These are phyloP conservation scores for Pluvialis apricaria DNA, from an alignment of 2,113 vertebrate genomes.

Conservation along the genomic window DNA sequence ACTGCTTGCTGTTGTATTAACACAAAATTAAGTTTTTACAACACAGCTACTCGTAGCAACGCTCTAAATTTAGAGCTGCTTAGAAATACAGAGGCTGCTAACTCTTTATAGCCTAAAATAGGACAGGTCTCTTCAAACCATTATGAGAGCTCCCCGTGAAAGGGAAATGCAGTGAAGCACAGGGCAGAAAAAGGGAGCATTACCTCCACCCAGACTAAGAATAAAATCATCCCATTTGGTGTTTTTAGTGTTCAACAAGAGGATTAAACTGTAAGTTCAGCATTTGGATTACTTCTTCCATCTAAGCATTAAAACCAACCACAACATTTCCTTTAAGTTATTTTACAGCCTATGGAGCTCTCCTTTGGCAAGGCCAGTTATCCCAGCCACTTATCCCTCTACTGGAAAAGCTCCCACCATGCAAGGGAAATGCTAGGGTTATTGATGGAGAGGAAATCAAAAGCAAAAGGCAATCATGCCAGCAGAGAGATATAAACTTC, in stretches of 20 bases:
- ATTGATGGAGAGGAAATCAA: not conserved
- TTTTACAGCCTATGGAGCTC: not conserved
- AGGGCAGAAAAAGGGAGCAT: not conserved
- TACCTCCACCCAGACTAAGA: not conserved
- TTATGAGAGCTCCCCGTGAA: not conserved
- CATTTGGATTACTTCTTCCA: not conserved
- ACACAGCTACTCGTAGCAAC: not conserved
- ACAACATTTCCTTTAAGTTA: not conserved
- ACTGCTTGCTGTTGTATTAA: not conserved
- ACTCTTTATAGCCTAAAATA: not conserved
- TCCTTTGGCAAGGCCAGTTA: not conserved
- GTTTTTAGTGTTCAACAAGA: not conserved
- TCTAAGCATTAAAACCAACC: not conserved
- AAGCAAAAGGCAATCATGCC: not conserved
- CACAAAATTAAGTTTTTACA: not conserved
- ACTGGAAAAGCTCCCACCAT: not conserved
- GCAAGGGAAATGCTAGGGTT: not conserved
- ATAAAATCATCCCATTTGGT: not conserved
- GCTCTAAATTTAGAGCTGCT: not conserved
- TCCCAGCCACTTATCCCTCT: not conserved
- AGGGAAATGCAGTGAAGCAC: not conserved
- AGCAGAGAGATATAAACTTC: not conserved
- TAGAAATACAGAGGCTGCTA: not conserved
- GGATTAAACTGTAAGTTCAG: not conserved
- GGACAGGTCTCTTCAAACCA: not conserved